These are phyloP conservation scores for Furcifer pardalis DNA, from an alignment of 2,797 vertebrate species.

Conservation along the genomic window DNA sequence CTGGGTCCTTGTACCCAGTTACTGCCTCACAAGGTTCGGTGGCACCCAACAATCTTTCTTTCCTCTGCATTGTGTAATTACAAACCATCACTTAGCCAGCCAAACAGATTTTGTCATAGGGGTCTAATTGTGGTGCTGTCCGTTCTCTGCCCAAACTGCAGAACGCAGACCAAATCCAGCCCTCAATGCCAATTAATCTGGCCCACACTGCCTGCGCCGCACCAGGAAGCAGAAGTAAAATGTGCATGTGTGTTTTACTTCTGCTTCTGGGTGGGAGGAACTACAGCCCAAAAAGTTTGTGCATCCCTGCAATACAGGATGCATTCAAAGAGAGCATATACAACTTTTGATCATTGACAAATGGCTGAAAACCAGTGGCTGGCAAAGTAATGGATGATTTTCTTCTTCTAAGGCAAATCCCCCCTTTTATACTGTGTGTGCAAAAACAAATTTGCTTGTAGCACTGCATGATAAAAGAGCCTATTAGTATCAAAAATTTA, in stretches of 20 bases:
- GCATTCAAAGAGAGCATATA: slow-evolving; percentile 34
- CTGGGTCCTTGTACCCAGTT: neutral
- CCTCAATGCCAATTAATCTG: no score
- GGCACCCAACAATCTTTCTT: neutral
- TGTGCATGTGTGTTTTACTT: no score
- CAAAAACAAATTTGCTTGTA: slow-evolving; percentile 63
- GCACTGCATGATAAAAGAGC: slow-evolving; percentile 57
- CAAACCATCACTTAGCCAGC: slow-evolving; percentile 40
- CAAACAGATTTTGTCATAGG: slow-evolving; percentile 9
- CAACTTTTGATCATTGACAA: neutral
- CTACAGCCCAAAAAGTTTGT: no score
- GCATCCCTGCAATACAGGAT: no score
- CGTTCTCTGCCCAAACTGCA: no score
- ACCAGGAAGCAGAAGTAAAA: no score
- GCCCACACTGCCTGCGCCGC: no score
- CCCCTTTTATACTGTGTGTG: slow-evolving; percentile 32
- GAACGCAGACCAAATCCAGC: no score
- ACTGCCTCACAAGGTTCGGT: neutral
- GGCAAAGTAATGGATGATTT: slow-evolving; percentile 45
- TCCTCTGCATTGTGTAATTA: slow-evolving; percentile 28
- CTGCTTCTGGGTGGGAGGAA: no score
- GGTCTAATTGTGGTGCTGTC: slow-evolving; percentile 52
- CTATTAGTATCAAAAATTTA: slow-evolving; percentile 66
- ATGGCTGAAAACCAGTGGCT: slow-evolving; percentile 45
- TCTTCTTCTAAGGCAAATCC: slow-evolving; percentile 58